These are phyloP conservation scores for Panagrolaimus sp. DNA, from an alignment of 1,140 invertebrate genomes.

Conservation along the genomic window DNA sequence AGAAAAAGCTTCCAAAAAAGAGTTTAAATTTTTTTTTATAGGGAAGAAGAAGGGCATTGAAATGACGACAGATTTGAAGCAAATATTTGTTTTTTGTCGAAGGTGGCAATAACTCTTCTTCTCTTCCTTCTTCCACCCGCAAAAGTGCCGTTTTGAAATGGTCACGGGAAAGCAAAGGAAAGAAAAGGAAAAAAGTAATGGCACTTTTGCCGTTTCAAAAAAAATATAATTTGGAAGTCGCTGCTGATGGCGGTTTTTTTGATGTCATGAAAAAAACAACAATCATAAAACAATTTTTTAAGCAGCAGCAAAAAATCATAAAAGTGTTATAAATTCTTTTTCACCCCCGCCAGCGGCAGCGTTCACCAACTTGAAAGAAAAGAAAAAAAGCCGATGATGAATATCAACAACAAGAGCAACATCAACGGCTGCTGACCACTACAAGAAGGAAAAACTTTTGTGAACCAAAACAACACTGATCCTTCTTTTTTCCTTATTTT, in stretches of 20 bases:
- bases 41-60: neutral
- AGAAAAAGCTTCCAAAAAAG: neutral
- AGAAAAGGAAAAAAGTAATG: too few species aligned
- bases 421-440: neutral
- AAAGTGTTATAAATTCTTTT: slow-evolving; percentile 5
- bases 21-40: neutral
- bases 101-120: neutral
- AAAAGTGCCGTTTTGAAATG: too few species aligned
- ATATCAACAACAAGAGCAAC: neutral
- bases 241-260: neutral
- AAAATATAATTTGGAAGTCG: neutral
- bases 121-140: too few species aligned
- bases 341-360: neutral
- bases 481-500: neutral
- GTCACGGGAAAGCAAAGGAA: too few species aligned
- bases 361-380: neutral
- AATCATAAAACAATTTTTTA: neutral
- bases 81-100: neutral
- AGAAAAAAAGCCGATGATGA: neutral
- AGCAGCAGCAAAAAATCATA: neutral
- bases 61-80: neutral
- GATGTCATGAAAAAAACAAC: neutral
- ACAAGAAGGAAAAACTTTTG: neutral
- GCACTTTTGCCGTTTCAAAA: neutral
- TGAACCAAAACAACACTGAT: neutral